Conservation (phyloP, 2,888 invertebrate genomes). For the Mesorhabditis spiculigera region DNA sequence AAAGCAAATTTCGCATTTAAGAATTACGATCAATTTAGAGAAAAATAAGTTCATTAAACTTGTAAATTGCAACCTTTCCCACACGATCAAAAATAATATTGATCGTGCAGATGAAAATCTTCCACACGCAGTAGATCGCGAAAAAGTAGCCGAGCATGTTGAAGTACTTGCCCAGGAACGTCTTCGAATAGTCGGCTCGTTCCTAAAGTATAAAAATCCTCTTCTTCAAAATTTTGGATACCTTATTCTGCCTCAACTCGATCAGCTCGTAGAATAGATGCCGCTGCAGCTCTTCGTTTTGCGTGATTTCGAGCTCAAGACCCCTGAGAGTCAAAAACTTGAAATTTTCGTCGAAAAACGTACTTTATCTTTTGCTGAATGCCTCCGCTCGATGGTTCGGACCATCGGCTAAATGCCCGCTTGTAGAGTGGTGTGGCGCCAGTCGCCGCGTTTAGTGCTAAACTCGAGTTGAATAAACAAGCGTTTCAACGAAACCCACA, state of each 20-base stretch:
- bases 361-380: neutral
- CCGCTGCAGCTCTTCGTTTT: constrained; percentile 83
- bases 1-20: constrained; percentile 7
- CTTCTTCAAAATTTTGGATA: neutral
- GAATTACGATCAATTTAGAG: neutral
- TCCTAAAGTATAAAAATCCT: neutral
- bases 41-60: too few species aligned
- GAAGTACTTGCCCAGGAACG: constrained; percentile 95
- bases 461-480: neutral
- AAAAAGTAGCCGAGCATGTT: constrained; percentile 97
- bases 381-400: neutral
- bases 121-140: constrained; percentile 95
- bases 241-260: constrained; percentile 66
- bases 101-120: constrained; percentile 78
- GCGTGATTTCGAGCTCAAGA: constrained; percentile 78
- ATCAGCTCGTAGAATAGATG: constrained; percentile 92
- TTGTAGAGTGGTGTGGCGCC: neutral
- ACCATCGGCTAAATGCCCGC: neutral
- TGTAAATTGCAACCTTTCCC: constrained; percentile 70
- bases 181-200: constrained; percentile 77
- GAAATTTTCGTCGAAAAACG: neutral
- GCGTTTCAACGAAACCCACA: neutral
- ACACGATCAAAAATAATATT: constrained; percentile 98
- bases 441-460: neutral
- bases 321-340: constrained; percentile 63